Base-by-base conservation (phyloP, 2,888 invertebrate species). In the Podabrus alpinus region DNA sequence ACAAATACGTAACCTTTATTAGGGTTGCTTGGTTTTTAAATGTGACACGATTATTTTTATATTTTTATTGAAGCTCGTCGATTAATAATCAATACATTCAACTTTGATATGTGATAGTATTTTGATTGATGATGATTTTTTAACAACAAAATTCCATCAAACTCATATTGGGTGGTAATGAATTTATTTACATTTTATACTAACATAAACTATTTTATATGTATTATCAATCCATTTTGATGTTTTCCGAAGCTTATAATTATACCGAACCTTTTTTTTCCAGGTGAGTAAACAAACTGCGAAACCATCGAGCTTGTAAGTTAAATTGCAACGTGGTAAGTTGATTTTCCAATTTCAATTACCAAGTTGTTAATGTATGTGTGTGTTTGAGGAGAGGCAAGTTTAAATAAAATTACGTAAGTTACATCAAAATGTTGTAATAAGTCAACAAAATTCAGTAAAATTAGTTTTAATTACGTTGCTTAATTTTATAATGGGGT, bases 51-150 rank as follows among this genome's bases (percentile, higher is more conserved):
- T 45, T 29, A 29, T 45, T 45, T 45, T 45, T n/a, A 45, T 45
- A 45, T n/a, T 45, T n/a, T 45, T 45, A 45, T 45, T 45, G 45
- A n/a, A 45, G 9, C 17, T 64, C 19, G 16, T 64, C n/a, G 21
- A 64, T 64, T 64, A 64, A 64, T 19, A 64, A 15, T n/a, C 62
- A 21, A 64, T 64, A 64, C 13, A n/a, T 64, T 19, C 19, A 19
- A n/a, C n/a, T 64, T 64, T 64, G 62, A 64, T 64, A 64, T 19
- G 62, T 64, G 17, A 21, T 17, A n/a, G 13, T 64, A 19, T 15
- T 64, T 64, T 64, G 62, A 64, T 64, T 64, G 62, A 64, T 64
- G 62, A 64, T 45, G n/a, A 64, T 64, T 64, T 64, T 64, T 21
- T 64, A 64, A 64, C 62, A 64, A 64, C 19, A 64, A 64, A 64